Evolutionary conservation across 1,140 invertebrate species (phyloP), one percentile per base, ranked within the genome.

Genomic region (Drosophila gunungcola): DNA sequence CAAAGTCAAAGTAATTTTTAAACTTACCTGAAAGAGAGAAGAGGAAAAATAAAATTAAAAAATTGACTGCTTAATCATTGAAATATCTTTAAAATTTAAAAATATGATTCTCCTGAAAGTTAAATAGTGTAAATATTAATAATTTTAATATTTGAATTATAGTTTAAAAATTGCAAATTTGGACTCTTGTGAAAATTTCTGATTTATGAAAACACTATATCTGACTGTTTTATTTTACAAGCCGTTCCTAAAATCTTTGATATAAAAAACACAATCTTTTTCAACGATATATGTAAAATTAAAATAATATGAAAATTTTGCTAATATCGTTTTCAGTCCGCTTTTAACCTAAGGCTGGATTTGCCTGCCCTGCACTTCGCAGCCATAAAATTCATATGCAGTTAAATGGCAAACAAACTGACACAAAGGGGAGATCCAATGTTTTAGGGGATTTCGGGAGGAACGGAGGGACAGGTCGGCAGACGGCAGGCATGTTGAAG

Each of bases 401-500:
- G 16, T 51, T 68, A 52, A 67, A 69, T 69, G 63, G 58, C 62
- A 80, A 73, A 81, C 57, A 61, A 60, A 78, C 58, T 69, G 39
- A 49, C 45, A 67, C 41, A 68, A 29, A 36, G 39, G 39, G 42
- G 49, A 25, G n/a, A 51, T 32, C 1, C 25, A 11, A 3, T 27
- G 38, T 36, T 52, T 36, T 36, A 36, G 36, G 38, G 41, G 39
- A 13, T 21, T 63, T 46, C 13, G 12, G 29, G 55, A 51, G 43
- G 45, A 57, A 61, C 42, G 46, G 41, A 56, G 13, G 52, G 49
- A 76, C 48, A 61, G 12, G 21, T 1, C 55, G 76, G 53, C 43
- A 55, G 56, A 63, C 69, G 80, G 78, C 75, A 82, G 80, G 68
- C 80, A 76, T 79, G 68, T 72, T 72, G 77, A 78, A 82, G 80